These are phyloP conservation scores for Campoletis raptor DNA, from an alignment of 2,888 invertebrate species.

Conservation along the genomic window DNA sequence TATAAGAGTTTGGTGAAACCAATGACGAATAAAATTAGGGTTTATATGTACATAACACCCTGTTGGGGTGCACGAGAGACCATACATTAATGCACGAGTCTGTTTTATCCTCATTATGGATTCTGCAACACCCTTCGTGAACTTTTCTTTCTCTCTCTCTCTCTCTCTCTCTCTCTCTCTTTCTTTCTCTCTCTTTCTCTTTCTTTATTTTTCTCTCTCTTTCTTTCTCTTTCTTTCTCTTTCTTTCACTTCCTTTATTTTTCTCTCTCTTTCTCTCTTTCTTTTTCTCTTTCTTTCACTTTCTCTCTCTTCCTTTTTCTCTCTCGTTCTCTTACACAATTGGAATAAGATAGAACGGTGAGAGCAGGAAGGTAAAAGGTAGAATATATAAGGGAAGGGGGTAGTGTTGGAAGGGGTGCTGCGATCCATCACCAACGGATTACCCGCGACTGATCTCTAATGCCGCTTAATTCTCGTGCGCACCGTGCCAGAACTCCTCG, in stretches of 20 bases:
- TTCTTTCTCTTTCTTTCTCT: no score
- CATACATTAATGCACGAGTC: constrained; percentile 10
- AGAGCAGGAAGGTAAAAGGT: constrained; percentile 31
- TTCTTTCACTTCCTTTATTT: no score
- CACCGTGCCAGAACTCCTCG: constrained; percentile 69
- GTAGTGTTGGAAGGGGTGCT: constrained; percentile 48
- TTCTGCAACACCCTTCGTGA: constrained; percentile 48
- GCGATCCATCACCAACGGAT: constrained; percentile 77
- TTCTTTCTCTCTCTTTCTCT: neutral
- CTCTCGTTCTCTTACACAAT: neutral
- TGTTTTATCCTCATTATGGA: constrained; percentile 63
- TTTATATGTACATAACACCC: neutral
- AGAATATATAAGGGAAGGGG: constrained; percentile 32
- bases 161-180: constrained; percentile 25
- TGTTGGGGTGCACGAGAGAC: neutral
- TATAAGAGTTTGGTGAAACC: neutral
- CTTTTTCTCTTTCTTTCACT: no score
- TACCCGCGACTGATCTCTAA: constrained; percentile 76
- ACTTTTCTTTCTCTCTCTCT: constrained; percentile 47
- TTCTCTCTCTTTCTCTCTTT: no score
- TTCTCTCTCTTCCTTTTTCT: no score
- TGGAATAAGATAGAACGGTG: neutral
- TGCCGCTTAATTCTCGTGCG: constrained; percentile 73
- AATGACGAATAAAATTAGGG: constrained; percentile 42
- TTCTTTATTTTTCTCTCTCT: no score